Base-by-base conservation (phyloP, 2,888 invertebrate species). In the Phalangium opilio region DNA sequence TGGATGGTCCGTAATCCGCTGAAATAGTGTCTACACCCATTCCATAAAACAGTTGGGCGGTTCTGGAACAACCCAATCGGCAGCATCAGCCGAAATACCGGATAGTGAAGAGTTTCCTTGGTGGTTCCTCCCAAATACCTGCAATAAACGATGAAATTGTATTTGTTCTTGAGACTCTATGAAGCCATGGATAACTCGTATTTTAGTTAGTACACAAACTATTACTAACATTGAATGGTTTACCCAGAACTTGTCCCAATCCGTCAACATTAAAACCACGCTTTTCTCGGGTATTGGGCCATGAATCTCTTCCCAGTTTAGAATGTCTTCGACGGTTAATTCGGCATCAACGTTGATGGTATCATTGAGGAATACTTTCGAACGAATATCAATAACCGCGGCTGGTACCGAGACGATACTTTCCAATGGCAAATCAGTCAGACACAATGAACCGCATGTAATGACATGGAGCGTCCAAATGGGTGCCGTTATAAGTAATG, bases 1-100 rank as follows among this genome's bases (percentile, higher is more conserved):
- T 50, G 58, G 70, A 63, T 59, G 63, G 56, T 55, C 76, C 75
- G 0, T 71, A 68, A 63, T 81, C 80, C 2, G 75, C 63, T 10
- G 78, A 77, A 0, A 78, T 72, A 0, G 76, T 73, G 61, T 81
- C 80, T 0, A 77, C 69, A 1, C 74, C 79, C 1, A 80, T 72
- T 0, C 79, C 80, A 36, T 36, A n/a, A 36, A 2, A 75, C 70
- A 50, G 79, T 72, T 53, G 72, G 71, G 8, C 71, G 68, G 40
- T 73, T 63, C 0, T 68, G 63, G 1, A n/a, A 70, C 69, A 51
- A 80, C 69, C 75, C 76, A 77, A 47, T 72, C 63, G 1, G 76
- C 76, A 17, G 78, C 72, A 41, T 73, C 73, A 55, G 67, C 69
- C 40, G 75, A 73, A 39, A 77, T 56, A 32, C 75, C n/a, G 27